Percentiles rank a stretch among this genome's conserved stretches.
phyloP scores from a whole-genome alignment of 2,797 vertebrate species.

The Paguma larvata region DNA sequence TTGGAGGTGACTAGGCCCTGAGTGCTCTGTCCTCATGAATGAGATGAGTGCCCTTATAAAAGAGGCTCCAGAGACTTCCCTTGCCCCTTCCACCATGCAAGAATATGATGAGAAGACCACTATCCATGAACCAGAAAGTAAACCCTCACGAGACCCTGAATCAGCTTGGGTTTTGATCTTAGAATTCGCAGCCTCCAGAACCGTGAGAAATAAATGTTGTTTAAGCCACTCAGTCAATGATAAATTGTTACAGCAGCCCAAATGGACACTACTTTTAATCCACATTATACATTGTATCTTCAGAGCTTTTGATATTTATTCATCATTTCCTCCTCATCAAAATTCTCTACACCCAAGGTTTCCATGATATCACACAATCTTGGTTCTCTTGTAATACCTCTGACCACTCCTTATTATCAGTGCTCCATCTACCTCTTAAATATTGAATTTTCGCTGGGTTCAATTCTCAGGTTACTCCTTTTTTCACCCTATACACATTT shows the following conservation, averaged over 20 bases:
- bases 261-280: not conserved
- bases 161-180: not conserved
- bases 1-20: not conserved
- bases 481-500: constrained; percentile 16
- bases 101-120: not conserved
- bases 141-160: not conserved
- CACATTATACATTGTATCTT: constrained; percentile 23
- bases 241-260: not conserved
- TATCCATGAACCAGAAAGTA: not conserved
- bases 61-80: not conserved
- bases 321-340: constrained; percentile 39
- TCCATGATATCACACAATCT: not conserved
- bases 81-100: not conserved
- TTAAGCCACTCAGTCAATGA: not conserved
- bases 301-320: constrained; percentile 32
- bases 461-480: not conserved
- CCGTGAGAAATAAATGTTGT: constrained; percentile 6
- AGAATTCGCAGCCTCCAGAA: constrained; percentile 13
- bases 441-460: not conserved
- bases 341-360: not conserved
- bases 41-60: not conserved
- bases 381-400: constrained; percentile 5
- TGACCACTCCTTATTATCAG: not conserved
- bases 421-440: not conserved
- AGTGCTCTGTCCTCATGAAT: not conserved